Base-by-base conservation (phyloP, 2,888 invertebrate genomes). In the Tortrix viridana region DNA sequence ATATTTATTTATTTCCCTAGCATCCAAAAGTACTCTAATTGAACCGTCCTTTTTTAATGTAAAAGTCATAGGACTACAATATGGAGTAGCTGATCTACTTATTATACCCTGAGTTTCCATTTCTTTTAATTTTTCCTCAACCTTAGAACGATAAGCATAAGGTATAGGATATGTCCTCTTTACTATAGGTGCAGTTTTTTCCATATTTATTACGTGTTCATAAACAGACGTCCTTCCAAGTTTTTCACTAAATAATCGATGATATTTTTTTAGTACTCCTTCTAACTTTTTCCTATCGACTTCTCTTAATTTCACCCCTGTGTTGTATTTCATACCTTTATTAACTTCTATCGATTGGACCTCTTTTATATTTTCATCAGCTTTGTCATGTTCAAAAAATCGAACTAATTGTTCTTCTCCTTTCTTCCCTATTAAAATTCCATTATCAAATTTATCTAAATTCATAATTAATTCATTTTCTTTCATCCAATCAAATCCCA, bases 131-230 rank as follows among this genome's bases (percentile, higher is more conserved):
- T 71, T 71, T 16, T 41, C 22, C 16, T 68, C 68, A 0, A 74
- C 22, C 20, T 67, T 68, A 0, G 37, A 22, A 3, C 72, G 49
- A 65, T 73, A 69, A 0, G 72, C 70, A 53, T 67, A 72, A 0
- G 72, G 71, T 9, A 74, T 20, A 0, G 71, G 72, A 46, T 72
- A 71, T 1, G 68, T 38, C 1, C 54, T 59, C 20, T 64, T 71
- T 5, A 71, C 38, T 38, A 71, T 22, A 0, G 72, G 70, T 1
- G n/a, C 6, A 6, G 69, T 56, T 1, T 48, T 14, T 0, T 18
- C 19, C 69, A 71, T 68, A 38, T 62, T 52, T 57, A 71, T 58
- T 12, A 65, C 55, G 43, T 74, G 70, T 44, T 69, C 37, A 18
- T 71, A 71, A 26, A 68, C 67, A 54, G 70, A 69, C 0, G 67